Base-by-base conservation (phyloP, 2,888 invertebrate species). In the Ametastegia equiseti region DNA sequence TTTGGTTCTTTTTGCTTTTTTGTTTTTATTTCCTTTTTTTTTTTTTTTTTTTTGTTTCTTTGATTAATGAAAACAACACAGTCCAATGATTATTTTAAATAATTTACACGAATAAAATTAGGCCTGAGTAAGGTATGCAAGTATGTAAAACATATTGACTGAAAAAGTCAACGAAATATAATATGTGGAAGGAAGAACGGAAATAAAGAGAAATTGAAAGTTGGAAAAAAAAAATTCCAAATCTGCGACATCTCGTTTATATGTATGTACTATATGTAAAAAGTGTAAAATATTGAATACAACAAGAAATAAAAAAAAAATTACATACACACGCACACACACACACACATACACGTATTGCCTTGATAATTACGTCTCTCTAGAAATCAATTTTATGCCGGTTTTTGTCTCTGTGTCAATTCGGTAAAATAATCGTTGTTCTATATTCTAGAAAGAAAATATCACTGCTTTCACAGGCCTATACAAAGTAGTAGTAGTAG, bases 391-490 rank as follows among this genome's bases (percentile, higher is more conserved):
- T 33, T 36, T 60, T 30, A 63, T 57, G 57, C 78, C 30, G 78
- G 60, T 78, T 75, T 78, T 36, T 71, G 42, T 42, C 23, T 60
- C 78, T 42, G 39, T 60, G 78, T 78, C 78, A 57, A 63, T 60
- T 63, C 54, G 45, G 54, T 45, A 60, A 60, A 60, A 78, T 60
- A 57, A 78, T 42, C 60, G 39, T 45, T 45, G 39, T 60, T 78
- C 54, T 75, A 60, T 60, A 27, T 42, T 42, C 42, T 30, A 15
- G n/a, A 33, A n/a, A 57, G 78, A 81, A 80, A 71, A 73, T 77
- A 86, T 86, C 84, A 85, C 85, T 87, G 85, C 88, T 89, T 88
- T 87, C 89, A 89, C 88, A 88, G 87, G 87, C 88, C 86, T 86
- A 82, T 84, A 82, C 83, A 86, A 84, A 75, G 82, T 82, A 86